Evolutionary conservation across 2,888 invertebrate species (phyloP).

Genomic region (Ochropacha duplaris): DNA sequence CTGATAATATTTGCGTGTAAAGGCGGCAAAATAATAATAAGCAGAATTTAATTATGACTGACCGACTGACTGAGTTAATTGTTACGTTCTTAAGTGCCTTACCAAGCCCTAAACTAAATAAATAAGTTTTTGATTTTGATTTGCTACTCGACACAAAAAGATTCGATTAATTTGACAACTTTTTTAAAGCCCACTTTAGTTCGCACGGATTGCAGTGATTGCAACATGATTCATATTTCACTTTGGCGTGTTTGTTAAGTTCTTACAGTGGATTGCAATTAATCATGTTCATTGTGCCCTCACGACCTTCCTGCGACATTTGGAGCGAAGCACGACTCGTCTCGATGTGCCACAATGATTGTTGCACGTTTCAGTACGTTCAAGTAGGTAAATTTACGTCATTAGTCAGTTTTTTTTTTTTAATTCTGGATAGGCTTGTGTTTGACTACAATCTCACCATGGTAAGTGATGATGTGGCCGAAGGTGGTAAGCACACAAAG

Average conservation of each 20-base stretch:
- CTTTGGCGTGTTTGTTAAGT: background rate
- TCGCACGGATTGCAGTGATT: background rate
- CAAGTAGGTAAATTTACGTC: background rate
- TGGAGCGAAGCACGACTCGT: constrained; percentile 14
- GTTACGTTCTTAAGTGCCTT: too few species aligned
- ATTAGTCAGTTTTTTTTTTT: background rate
- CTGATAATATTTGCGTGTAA: too few species aligned
- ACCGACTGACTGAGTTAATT: too few species aligned
- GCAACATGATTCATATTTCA: background rate
- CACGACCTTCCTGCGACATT: constrained; percentile 21
- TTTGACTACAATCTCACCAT: too few species aligned
- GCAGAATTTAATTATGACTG: too few species aligned
- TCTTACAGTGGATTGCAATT: constrained; percentile 5
- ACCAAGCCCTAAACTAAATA: too few species aligned
- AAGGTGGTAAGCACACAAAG: too few species aligned
- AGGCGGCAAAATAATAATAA: too few species aligned
- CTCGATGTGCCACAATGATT: constrained; percentile 15
- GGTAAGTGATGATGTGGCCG: too few species aligned
- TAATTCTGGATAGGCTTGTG: background rate
- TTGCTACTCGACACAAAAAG: too few species aligned
- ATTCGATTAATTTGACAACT: background rate
- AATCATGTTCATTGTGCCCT: constrained; percentile 14
- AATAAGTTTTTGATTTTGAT: too few species aligned
- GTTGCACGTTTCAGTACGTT: background rate
- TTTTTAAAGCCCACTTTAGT: background rate